Percentiles rank a stretch among this genome's conserved stretches.
Evolutionary conservation across 2,888 invertebrate genomes (phyloP).

Genomic region (Troglohyphantes excavatus): DNA sequence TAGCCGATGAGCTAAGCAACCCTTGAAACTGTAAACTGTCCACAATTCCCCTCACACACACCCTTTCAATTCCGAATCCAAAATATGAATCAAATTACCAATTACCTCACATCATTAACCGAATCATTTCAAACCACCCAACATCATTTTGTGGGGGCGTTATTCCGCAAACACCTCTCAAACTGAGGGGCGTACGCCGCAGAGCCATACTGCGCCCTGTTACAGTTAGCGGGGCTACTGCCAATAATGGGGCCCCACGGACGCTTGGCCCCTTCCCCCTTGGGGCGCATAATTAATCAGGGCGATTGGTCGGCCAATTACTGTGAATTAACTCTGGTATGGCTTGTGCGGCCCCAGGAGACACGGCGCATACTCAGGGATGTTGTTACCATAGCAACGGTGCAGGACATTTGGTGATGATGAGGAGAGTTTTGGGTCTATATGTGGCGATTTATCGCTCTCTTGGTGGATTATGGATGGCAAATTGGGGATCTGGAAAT

Average conservation of each 20-base stretch:
- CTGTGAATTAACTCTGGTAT: slow-evolving; percentile 68
- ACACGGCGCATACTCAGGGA: slow-evolving; percentile 15
- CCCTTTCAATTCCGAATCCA: neutral
- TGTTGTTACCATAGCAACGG: slow-evolving; percentile 53
- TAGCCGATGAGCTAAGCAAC: no score
- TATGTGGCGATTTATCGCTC: neutral
- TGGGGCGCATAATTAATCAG: slow-evolving; percentile 68
- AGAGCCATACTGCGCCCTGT: neutral
- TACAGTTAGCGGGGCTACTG: slow-evolving; percentile 23
- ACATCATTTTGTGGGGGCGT: neutral
- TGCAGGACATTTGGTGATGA: neutral
- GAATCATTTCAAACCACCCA: neutral
- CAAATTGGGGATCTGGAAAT: neutral
- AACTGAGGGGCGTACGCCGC: neutral
- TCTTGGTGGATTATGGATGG: neutral
- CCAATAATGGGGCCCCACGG: slow-evolving; percentile 15
- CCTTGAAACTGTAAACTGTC: no score
- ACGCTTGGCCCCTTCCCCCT: slow-evolving; percentile 20
- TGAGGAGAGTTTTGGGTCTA: slow-evolving; percentile 2
- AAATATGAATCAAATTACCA: slow-evolving; percentile 41
- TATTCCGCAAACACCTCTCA: neutral
- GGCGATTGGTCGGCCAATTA: slow-evolving; percentile 71
- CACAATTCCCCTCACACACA: neutral
- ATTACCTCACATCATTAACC: slow-evolving; percentile 25
- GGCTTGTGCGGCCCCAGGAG: slow-evolving; percentile 26